Evolutionary conservation across 2,113 vertebrate species (phyloP).

Genomic region (Triplophysa siluroides): DNA sequence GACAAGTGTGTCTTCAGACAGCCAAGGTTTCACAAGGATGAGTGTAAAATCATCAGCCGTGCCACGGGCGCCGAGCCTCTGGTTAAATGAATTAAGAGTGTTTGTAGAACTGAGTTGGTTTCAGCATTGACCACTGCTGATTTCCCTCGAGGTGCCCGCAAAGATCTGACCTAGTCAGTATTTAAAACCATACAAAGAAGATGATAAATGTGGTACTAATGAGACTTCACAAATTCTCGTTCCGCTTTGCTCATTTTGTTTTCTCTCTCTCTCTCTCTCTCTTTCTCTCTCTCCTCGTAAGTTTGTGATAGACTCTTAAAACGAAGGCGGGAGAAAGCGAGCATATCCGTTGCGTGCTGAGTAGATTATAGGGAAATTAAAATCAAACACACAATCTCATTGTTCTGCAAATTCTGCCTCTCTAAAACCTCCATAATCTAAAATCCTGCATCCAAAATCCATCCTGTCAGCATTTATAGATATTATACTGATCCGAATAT

Average conservation of each 20-base stretch:
- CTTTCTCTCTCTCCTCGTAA: not conserved
- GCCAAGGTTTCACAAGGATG: slow-evolving; percentile 73
- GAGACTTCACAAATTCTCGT: slow-evolving; percentile 73
- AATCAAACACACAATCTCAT: slow-evolving; percentile 74
- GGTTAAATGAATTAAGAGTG: slow-evolving; percentile 63
- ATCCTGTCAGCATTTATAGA: slow-evolving; percentile 77
- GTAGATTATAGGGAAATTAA: slow-evolving; percentile 75
- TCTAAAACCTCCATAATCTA: slow-evolving; percentile 69
- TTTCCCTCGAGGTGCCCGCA: slow-evolving; percentile 81
- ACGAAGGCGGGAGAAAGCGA: slow-evolving; percentile 49
- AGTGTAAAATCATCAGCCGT: slow-evolving; percentile 69
- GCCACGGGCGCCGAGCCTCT: slow-evolving; percentile 61
- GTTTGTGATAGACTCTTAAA: slow-evolving; percentile 18
- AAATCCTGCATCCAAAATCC: slow-evolving; percentile 65
- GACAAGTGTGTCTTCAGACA: slow-evolving; percentile 74
- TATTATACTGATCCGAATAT: slow-evolving; percentile 63
- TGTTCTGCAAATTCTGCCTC: slow-evolving; percentile 69
- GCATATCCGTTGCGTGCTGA: slow-evolving; percentile 63
- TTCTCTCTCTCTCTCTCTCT: slow-evolving; percentile 63
- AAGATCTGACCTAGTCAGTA: slow-evolving; percentile 81
- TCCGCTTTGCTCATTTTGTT: slow-evolving; percentile 56
- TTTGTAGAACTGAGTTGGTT: slow-evolving; percentile 64
- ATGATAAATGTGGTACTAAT: slow-evolving; percentile 82
- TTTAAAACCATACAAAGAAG: slow-evolving; percentile 80
- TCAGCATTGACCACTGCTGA: slow-evolving; percentile 78